Conservation (phyloP, 2,113 vertebrate genomes). For the Sorex araneus region DNA sequence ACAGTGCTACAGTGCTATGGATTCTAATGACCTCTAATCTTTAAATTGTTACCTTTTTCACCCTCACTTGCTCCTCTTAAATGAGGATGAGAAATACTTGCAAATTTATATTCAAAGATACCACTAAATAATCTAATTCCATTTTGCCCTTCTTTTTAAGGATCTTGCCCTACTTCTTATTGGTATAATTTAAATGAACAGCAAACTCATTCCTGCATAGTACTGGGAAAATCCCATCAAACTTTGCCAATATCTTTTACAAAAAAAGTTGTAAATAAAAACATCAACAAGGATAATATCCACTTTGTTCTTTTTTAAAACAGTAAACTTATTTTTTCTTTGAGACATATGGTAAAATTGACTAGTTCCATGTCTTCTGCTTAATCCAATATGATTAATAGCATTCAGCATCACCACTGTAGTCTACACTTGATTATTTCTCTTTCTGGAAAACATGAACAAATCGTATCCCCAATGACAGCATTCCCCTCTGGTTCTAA, state of each 20-base stretch:
- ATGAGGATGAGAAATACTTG: not conserved
- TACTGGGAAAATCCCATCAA: not conserved
- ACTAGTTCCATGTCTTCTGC: not conserved
- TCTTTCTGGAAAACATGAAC: not conserved
- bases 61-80: fast-evolving
- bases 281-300: not conserved
- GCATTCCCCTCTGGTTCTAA: not conserved
- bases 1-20: too few species aligned
- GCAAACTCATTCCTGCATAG: not conserved
- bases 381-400: not conserved
- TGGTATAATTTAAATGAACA: not conserved
- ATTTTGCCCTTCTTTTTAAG: not conserved
- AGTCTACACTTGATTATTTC: not conserved
- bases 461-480: not conserved
- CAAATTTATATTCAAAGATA: not conserved
- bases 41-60: not conserved
- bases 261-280: not conserved
- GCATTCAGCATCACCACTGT: not conserved
- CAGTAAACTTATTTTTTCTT: not conserved
- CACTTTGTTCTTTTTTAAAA: not conserved
- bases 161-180: not conserved
- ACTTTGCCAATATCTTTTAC: not conserved
- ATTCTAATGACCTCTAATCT: not conserved
- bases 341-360: not conserved
- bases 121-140: not conserved